A percentile compares a stretch with the other conserved stretches of the same genome.
Conservation (phyloP, 1,140 invertebrate genomes). For the Zelostemma sp. region DNA sequence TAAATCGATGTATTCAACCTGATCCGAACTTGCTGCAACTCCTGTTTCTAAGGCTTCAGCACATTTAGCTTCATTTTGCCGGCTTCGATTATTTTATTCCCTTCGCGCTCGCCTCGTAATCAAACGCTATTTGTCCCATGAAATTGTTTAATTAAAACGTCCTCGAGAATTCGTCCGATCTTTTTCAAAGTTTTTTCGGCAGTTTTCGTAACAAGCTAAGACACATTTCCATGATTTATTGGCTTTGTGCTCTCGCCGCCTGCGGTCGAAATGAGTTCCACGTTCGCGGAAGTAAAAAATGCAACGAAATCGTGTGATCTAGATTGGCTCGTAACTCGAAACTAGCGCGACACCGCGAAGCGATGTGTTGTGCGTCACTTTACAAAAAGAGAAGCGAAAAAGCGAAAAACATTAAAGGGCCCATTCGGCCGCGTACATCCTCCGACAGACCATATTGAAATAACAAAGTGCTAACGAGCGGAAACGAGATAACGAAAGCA, state of each 20-base stretch:
- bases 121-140: background rate
- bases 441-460: conserved; percentile 29
- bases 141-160: conserved; percentile 2
- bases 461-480: conserved; percentile 38
- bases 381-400: background rate
- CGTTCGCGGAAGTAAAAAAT: conserved; percentile 4
- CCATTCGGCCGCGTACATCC: background rate
- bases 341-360: background rate
- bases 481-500: conserved; percentile 31
- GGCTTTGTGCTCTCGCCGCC: background rate
- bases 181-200: background rate
- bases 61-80: background rate
- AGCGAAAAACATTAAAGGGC: conserved; percentile 9
- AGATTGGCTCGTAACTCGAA: conserved; percentile 18
- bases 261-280: conserved; percentile 10
- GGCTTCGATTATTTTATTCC: background rate
- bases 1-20: conserved; percentile 1
- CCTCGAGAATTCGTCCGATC: background rate
- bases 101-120: background rate
- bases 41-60: background rate
- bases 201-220: background rate
- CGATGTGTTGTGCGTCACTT: background rate
- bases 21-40: background rate
- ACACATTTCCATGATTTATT: background rate
- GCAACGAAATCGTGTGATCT: conserved; percentile 1